A percentile compares a stretch with the other conserved stretches of the same genome.
Conservation (phyloP, 2,113 vertebrate genomes). For the Platanista minor region DNA sequence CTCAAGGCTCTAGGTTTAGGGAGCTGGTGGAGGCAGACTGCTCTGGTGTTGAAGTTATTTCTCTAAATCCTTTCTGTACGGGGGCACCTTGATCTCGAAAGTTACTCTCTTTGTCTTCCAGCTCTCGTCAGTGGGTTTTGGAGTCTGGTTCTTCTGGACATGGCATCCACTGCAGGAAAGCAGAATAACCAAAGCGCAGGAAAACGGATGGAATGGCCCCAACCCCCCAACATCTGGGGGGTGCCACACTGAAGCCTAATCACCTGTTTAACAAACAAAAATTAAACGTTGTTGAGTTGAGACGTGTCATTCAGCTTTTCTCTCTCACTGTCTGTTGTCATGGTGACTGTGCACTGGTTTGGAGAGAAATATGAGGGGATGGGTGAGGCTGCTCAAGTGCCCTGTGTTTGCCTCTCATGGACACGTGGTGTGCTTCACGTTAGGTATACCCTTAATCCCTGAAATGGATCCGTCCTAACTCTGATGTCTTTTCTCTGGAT, state of each 20-base stretch:
- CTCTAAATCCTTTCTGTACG: neutral
- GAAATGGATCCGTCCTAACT: neutral
- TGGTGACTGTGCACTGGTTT: neutral
- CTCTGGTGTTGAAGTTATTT: neutral
- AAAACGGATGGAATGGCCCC: neutral
- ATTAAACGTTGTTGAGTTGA: neutral
- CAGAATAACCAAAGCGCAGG: neutral
- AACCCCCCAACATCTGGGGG: neutral
- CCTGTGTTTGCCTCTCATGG: neutral
- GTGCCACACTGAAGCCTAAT: neutral
- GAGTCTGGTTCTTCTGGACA: neutral
- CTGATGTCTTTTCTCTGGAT: neutral
- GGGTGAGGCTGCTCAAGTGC: neutral
- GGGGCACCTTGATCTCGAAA: neutral
- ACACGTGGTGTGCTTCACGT: neutral
- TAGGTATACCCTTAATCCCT: rapidly evolving
- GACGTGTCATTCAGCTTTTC: neutral
- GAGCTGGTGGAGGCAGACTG: neutral
- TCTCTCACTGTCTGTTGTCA: neutral
- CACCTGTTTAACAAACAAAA: neutral
- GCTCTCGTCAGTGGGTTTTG: neutral
- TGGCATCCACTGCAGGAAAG: neutral
- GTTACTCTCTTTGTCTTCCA: conserved; percentile 34
- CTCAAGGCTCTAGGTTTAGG: neutral
- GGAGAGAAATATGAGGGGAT: neutral